Conservation (phyloP, 1,140 invertebrate genomes). For the Micrasema minimum region DNA sequence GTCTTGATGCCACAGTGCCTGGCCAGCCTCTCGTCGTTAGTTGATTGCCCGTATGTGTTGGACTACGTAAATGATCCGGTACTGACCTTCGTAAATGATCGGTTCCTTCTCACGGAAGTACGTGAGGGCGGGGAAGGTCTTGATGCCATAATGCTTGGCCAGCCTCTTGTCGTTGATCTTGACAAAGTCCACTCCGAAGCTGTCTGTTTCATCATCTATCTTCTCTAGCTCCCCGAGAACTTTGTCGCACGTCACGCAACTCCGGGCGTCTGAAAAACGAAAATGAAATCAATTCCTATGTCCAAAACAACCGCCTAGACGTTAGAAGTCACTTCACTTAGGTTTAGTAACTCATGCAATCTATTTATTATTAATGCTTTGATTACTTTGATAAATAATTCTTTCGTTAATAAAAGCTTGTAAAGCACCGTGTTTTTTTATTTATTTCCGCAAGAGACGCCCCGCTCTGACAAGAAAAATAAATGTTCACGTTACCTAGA, state of each 20-base stretch:
- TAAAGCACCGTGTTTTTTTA: no score
- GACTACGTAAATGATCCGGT: no score
- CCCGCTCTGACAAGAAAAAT: no score
- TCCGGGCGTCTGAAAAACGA: constrained; percentile 80
- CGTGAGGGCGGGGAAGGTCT: constrained; percentile 91
- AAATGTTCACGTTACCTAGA: no score
- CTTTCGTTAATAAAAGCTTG: no score
- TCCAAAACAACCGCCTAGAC: no score
- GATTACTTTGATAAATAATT: no score
- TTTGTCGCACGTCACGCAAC: constrained; percentile 91
- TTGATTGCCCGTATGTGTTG: no score
- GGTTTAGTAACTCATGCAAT: no score
- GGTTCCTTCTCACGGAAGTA: constrained; percentile 94
- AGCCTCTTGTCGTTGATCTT: constrained; percentile 96
- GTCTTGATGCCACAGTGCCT: constrained; percentile 94
- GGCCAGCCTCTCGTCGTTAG: constrained; percentile 94
- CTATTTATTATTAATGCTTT: no score
- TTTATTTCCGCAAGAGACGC: no score
- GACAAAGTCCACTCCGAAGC: constrained; percentile 93
- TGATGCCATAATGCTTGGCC: constrained; percentile 94
- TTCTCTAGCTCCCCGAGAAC: constrained; percentile 91
- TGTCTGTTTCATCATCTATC: constrained; percentile 94
- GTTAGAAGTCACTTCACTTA: no score
- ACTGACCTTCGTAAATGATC: constrained; percentile 88
- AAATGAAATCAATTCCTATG: background rate